Percentiles rank a stretch among this genome's conserved stretches.
phyloP scores from a whole-genome alignment of 2,113 vertebrate species.

The Lipophrys pholis region DNA sequence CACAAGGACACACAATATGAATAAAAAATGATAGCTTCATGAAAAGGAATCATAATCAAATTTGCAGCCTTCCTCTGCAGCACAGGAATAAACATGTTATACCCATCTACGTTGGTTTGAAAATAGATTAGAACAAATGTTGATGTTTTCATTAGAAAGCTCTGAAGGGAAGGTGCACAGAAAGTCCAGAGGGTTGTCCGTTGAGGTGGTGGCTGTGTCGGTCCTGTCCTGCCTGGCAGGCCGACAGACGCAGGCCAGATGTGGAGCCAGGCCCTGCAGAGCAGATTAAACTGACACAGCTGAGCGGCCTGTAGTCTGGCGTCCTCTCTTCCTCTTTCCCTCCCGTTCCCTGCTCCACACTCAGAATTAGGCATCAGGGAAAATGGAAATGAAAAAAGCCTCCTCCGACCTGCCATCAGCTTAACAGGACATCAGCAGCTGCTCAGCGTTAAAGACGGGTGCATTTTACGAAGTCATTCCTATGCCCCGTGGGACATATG shows the following conservation, averaged over 20 bases:
- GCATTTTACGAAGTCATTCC: conserved; percentile 6
- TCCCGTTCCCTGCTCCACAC: conserved; percentile 33
- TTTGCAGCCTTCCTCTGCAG: too few species aligned
- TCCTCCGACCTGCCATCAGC: conserved; percentile 50
- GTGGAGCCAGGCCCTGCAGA: conserved; percentile 62
- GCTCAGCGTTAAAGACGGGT: conserved; percentile 24
- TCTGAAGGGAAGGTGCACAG: background rate
- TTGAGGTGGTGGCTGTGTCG: conserved; percentile 39
- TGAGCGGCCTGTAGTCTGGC: conserved; percentile 64
- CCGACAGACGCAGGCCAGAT: conserved; percentile 67
- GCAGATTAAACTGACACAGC: conserved; percentile 72
- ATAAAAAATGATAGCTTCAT: too few species aligned
- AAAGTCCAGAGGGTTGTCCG: conserved; percentile 7
- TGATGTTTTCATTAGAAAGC: background rate
- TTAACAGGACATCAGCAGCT: conserved; percentile 55
- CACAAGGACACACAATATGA: too few species aligned
- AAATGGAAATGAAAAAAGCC: conserved; percentile 50
- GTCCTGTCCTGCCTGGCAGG: conserved; percentile 53
- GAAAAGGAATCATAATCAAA: too few species aligned
- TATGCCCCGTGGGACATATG: too few species aligned
- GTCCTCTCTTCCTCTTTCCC: conserved; percentile 54
- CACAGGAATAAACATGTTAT: too few species aligned
- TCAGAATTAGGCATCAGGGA: conserved; percentile 56
- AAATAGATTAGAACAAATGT: too few species aligned
- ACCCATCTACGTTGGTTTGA: too few species aligned